Base-by-base conservation (phyloP, 92 coral and sea anemone species). In the Epizoanthus fatuus region DNA sequence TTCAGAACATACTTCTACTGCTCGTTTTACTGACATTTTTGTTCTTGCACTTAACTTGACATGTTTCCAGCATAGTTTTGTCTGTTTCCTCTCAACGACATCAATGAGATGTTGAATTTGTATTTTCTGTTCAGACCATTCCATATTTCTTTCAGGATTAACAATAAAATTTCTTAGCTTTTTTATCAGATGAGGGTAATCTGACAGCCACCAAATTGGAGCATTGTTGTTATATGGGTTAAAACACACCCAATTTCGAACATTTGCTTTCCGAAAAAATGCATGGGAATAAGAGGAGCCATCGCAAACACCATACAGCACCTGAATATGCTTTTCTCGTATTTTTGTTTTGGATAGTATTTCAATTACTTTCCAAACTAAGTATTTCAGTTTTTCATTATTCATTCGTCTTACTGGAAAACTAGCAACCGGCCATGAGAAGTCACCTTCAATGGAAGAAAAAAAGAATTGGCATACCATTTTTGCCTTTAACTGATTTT, bases 201-300 rank as follows among this genome's bases (percentile, higher is more conserved):
- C 86, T 7, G 79, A 81, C 54, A 58, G 67, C 90, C 90, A 86
- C 90, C 90, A 86, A 1, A 86, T 86, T 44, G 88, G 83, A 59
- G 37, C 52, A 63, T 42, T 83, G 69, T 69, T 88, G 1, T 63
- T 63, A 55, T 14, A 40, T 68, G 40, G 89, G 15, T 85, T 90
- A 68, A 65, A 80, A 25, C 84, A 54, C 56, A 89, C 89, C 89
- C 93, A 89, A 54, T 84, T 85, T 29, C 78, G 86, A 14, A 72
- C 72, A 62, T 62, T 62, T 22, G 67, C 4, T 62, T 62, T 62
- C 9, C 67, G 67, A 9, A n/a, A 90, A 69, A 91, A 91, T 7
- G 91, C 94, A 71, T 79, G 91, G 0, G 91, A 81, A 49, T 91
- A 87, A 7, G 90, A 78, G 0, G 89, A 79, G 0, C 90, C 93